Base-by-base conservation (phyloP, 2,888 invertebrate species). In the Lucinisca nassula region DNA sequence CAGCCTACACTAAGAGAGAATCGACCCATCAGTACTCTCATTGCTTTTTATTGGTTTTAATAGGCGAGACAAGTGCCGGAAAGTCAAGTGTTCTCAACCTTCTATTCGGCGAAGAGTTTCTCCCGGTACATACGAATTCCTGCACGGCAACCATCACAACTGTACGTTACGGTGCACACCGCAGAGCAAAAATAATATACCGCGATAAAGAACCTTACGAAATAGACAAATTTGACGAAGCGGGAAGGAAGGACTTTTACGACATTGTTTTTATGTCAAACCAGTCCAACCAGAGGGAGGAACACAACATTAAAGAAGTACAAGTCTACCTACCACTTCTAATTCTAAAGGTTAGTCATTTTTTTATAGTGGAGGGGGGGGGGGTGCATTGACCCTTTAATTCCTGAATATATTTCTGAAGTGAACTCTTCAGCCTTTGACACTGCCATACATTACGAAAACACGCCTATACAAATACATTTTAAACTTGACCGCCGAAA, bases 21-120 rank as follows among this genome's bases (percentile, higher is more conserved):
- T n/a, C n/a, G n/a, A n/a, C n/a, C n/a, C n/a, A n/a, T n/a, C n/a
- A n/a, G n/a, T n/a, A n/a, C n/a, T n/a, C n/a, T n/a, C n/a, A n/a
- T n/a, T n/a, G n/a, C n/a, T n/a, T n/a, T n/a, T n/a, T n/a, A n/a
- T n/a, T n/a, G n/a, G n/a, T n/a, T n/a, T n/a, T n/a, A n/a, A n/a
- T 88, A 95, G 95, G 95, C n/a, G 95, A 95, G 82, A 94, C 95
- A 14, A 92, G 92, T 10, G 94, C 95, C 2, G 95, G 95, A 0
- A 95, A 95, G 82, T 95, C 95, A 14, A 93, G 93, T 30, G 89
- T 95, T 32, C 83, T 95, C 17, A 95, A 95, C 82, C 87, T 95
- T 14, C 79, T 95, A 0, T 87, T 95, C 21, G 94, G 93, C 1
- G 90, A 91, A 72, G 90, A 92, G 6, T 80, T 95, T 1, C 84